Base-by-base conservation (phyloP, 2,113 vertebrate species). In the Pelodiscus sinensis region DNA sequence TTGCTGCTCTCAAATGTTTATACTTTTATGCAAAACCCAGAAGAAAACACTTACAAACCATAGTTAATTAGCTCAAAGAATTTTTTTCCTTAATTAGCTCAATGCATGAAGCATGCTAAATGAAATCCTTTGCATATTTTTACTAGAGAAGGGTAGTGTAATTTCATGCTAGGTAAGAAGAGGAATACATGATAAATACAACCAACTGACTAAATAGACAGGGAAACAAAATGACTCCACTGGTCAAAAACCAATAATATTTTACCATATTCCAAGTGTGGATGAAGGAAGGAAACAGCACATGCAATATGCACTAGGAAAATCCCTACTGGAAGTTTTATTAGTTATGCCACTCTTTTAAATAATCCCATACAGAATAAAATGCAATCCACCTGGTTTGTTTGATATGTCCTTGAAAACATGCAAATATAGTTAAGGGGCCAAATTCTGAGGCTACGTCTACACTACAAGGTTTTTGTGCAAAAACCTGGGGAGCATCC, bases 221-320 rank as follows among this genome's bases (percentile, higher is more conserved):
- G 3, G 12, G 51, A 75, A 8, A 31, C 58, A 79, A 83, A 82
- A 19, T 0, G 16, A 13, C 27, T 91, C 27, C 89, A 57, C 52
- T 86, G 0, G 0, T 52, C 56, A 78, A 84, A 92, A 83, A 38
- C 31, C 12, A 12, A 58, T 8, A 58, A 52, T 5, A 19, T 24
- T n/a, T 75, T 54, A 24, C 2, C 24, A 55, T 11, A 65, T 11
- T 9, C 54, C 27, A 51, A 50, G 0, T 0, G 3, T 12, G 22
- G 4, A 27, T 50, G 77, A 16, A 6, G 58, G 24, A 57, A 82
- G 14, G 5, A 81, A 54, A 31, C 50, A 22, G 57, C 29, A 80
- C 65, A 19, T 51, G 27, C 29, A 18, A 14, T 44, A 5, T 8
- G 16, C 2, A 44, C 1, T 0, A 3, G 29, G 57, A 4, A 82